These are phyloP conservation scores for Callionymus lyra DNA, from an alignment of 2,113 vertebrate genomes.

Conservation along the genomic window DNA sequence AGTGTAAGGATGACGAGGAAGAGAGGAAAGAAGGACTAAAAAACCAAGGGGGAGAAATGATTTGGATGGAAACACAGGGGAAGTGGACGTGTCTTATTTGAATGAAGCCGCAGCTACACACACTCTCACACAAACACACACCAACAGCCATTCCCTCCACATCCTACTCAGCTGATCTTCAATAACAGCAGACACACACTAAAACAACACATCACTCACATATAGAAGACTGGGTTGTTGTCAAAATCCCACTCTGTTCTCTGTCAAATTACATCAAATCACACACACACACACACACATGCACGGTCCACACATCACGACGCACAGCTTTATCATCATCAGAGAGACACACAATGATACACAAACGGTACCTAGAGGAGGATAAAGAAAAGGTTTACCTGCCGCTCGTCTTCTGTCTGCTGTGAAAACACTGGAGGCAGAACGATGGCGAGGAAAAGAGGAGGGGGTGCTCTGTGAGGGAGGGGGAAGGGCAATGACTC, in stretches of 20 bases:
- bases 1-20: conserved; percentile 8
- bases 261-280: not conserved
- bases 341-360: not conserved
- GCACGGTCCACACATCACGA: conserved; percentile 11
- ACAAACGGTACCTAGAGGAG: not conserved
- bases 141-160: not conserved
- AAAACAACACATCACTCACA: conserved; percentile 1
- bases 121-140: not conserved
- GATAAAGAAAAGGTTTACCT: conserved; percentile 52
- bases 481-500: conserved; percentile 61
- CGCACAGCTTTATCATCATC: not conserved
- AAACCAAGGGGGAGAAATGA: conserved; percentile 20
- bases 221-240: conserved; percentile 1
- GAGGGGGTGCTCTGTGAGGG: conserved; percentile 17
- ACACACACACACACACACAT: conserved; percentile 1
- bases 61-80: conserved; percentile 13
- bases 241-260: not conserved
- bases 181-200: conserved; percentile 9
- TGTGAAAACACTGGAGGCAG: conserved; percentile 46
- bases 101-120: not conserved
- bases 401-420: conserved; percentile 47
- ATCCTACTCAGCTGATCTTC: conserved; percentile 9
- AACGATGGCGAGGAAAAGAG: conserved; percentile 24
- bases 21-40: conserved; percentile 8
- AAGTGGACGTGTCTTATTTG: conserved; percentile 14